A percentile compares a stretch with the other conserved stretches of the same genome.
Conservation (phyloP, 2,113 vertebrate genomes). For the Sander vitreus region DNA sequence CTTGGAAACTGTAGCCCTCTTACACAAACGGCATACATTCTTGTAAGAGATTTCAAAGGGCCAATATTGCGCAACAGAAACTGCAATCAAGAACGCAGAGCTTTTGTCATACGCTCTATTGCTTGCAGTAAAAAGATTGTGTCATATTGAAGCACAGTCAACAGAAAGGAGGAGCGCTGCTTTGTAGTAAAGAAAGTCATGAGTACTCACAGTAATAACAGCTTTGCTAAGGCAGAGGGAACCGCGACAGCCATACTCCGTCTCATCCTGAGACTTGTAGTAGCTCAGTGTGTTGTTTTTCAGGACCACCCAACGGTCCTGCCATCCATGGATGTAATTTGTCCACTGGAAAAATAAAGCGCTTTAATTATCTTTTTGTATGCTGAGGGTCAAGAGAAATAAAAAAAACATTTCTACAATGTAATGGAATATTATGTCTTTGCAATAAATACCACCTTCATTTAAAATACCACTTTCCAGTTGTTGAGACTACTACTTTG, state of each 20-base stretch:
- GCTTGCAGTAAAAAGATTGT: background rate
- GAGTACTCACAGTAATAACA: constrained; percentile 91
- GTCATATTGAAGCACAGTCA: background rate
- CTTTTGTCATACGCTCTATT: background rate
- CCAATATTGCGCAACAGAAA: background rate
- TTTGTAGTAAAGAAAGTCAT: background rate
- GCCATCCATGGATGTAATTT: constrained; percentile 99
- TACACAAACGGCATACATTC: constrained; percentile 5
- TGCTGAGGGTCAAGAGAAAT: background rate
- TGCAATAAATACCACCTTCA: background rate
- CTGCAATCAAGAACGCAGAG: background rate
- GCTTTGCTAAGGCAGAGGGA: constrained; percentile 98
- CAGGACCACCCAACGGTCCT: constrained; percentile 97
- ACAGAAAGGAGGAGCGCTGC: background rate
- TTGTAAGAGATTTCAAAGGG: constrained; percentile 10
- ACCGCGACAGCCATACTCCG: constrained; percentile 96
- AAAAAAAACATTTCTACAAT: background rate
- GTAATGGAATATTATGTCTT: background rate
- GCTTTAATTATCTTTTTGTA: background rate
- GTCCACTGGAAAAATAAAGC: constrained; percentile 90
- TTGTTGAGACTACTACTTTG: background rate
- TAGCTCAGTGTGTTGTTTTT: constrained; percentile 96
- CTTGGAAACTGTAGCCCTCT: constrained; percentile 4
- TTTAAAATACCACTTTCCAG: background rate
- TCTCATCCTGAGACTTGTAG: constrained; percentile 98